A percentile compares a stretch with the other conserved stretches of the same genome.
Evolutionary conservation across 2,888 invertebrate species (phyloP).

Genomic region (Limnephilus rhombicus): DNA sequence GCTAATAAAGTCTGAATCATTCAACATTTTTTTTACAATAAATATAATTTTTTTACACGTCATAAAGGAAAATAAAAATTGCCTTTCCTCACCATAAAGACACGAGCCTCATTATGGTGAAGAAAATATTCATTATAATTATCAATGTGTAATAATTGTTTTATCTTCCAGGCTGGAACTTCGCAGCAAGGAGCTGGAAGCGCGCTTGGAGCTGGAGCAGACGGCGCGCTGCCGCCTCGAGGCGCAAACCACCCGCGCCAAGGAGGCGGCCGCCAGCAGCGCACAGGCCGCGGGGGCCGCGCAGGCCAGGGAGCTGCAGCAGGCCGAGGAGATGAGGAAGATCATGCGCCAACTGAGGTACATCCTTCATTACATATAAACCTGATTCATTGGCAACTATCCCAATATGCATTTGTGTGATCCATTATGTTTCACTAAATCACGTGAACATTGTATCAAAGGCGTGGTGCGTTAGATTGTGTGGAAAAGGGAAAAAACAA

Average conservation of each 20-base stretch:
- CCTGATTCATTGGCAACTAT: too few relatives aligned
- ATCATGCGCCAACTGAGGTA: constrained; percentile 82
- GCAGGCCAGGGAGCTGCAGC: constrained; percentile 84
- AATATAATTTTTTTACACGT: too few relatives aligned
- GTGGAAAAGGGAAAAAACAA: too few relatives aligned
- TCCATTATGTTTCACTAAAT: too few relatives aligned
- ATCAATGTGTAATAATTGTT: neutral
- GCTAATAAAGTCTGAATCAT: neutral
- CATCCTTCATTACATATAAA: neutral
- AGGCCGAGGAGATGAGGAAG: constrained; percentile 88
- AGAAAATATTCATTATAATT: too few relatives aligned
- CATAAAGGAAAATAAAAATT: too few relatives aligned
- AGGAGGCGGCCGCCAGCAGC: constrained; percentile 75
- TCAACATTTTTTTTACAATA: too few relatives aligned
- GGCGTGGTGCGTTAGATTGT: too few relatives aligned
- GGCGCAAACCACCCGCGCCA: constrained; percentile 79
- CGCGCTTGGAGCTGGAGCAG: constrained; percentile 93
- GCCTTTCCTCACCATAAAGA: too few relatives aligned
- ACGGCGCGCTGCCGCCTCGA: constrained; percentile 93
- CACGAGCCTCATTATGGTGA: too few relatives aligned
- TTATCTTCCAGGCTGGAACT: constrained; percentile 82
- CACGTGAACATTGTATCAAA: too few relatives aligned
- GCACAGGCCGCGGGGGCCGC: constrained; percentile 83
- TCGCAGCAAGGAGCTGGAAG: constrained; percentile 93
- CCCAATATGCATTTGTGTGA: too few relatives aligned